Evolutionary conservation across 2,797 vertebrate species (phyloP).

Genomic region (Eidolon dupreanum): DNA sequence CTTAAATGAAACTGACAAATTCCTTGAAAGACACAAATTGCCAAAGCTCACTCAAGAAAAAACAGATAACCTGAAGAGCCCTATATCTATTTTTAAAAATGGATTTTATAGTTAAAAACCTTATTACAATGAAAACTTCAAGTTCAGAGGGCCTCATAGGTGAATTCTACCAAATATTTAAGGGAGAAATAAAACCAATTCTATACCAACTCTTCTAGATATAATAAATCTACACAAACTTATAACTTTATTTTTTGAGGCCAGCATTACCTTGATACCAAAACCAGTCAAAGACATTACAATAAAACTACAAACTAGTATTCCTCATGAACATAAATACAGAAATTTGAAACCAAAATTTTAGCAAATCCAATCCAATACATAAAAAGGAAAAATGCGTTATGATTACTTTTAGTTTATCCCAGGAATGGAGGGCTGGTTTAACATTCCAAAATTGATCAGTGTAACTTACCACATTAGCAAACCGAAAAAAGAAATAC

Average conservation of each 20-base stretch:
- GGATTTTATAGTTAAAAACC: neutral
- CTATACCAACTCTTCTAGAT: neutral
- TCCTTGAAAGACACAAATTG: neutral
- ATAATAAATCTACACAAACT: neutral
- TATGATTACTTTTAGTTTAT: neutral
- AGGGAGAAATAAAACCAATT: neutral
- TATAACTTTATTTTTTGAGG: neutral
- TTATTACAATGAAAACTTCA: neutral
- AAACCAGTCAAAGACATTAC: neutral
- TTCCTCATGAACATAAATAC: neutral
- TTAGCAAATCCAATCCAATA: neutral
- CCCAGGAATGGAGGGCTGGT: neutral
- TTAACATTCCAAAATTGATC: neutral
- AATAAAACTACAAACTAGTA: neutral
- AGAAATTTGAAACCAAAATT: constrained; percentile 4
- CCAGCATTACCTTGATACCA: neutral
- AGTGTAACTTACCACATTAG: neutral
- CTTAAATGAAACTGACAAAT: neutral
- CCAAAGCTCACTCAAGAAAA: neutral
- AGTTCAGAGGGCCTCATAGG: neutral
- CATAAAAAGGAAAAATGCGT: neutral
- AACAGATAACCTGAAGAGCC: neutral
- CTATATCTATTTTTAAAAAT: neutral
- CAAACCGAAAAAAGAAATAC: neutral
- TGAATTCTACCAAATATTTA: neutral